phyloP scores from a whole-genome alignment of 2,888 invertebrate genomes.

The Loripinus fragilis region DNA sequence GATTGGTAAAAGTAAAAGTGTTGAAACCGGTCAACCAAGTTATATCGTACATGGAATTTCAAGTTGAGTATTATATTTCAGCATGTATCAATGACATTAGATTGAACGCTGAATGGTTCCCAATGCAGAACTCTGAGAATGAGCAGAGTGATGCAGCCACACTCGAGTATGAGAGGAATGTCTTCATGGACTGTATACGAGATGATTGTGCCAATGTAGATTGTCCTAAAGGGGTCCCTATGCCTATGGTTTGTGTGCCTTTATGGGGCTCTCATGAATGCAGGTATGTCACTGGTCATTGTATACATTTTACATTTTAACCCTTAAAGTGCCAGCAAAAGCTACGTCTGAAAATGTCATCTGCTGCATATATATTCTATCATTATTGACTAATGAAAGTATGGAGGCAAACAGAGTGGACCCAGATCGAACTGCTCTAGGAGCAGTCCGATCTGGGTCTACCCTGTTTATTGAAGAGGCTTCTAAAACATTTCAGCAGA shows the following conservation, averaged over 20 bases:
- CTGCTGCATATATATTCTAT: no score
- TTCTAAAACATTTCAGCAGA: no score
- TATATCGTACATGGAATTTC: constrained; percentile 3
- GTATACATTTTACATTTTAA: no score
- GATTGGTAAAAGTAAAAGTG: neutral
- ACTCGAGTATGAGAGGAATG: constrained; percentile 93
- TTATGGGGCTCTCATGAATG: constrained; percentile 99
- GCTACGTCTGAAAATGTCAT: no score
- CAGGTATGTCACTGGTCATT: constrained; percentile 87
- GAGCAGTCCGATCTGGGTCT: no score
- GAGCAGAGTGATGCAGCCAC: constrained; percentile 93
- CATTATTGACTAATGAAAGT: no score
- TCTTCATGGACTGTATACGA: constrained; percentile 96
- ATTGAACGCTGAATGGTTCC: constrained; percentile 96
- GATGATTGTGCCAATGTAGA: constrained; percentile 68
- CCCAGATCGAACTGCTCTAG: no score
- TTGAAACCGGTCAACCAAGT: neutral
- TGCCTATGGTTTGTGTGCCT: constrained; percentile 96
- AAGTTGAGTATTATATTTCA: constrained; percentile 73
- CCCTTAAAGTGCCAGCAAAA: no score
- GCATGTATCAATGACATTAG: constrained; percentile 93
- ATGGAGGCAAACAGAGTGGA: no score
- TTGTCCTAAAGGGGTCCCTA: constrained; percentile 64
- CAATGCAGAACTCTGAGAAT: constrained; percentile 85
- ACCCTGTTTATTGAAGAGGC: no score